phyloP scores from a whole-genome alignment of 1,140 invertebrate species.

The Ips nitidus region DNA sequence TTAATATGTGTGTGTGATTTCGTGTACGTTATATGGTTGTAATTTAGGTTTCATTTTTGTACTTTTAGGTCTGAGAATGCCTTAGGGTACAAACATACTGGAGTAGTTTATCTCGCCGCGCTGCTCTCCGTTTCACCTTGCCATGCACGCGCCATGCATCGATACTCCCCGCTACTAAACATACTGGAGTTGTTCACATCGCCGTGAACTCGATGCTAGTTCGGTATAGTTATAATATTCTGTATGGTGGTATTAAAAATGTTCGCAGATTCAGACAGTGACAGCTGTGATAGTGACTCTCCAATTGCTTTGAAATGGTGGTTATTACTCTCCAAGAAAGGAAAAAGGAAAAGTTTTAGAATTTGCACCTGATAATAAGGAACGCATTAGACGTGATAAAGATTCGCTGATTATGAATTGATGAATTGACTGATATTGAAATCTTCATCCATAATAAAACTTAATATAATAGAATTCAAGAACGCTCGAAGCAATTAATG shows the following conservation, averaged over 20 bases:
- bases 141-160: too few relatives aligned
- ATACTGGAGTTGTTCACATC: not conserved
- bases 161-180: not conserved
- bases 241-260: not conserved
- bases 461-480: too few relatives aligned
- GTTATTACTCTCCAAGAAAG: not conserved
- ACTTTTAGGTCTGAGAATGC: too few relatives aligned
- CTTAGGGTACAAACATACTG: too few relatives aligned
- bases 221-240: not conserved
- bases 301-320: not conserved
- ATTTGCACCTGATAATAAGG: conserved; percentile 6
- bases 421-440: too few relatives aligned
- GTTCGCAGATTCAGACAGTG: not conserved
- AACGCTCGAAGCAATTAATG: too few relatives aligned
- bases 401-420: not conserved
- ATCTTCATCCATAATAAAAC: too few relatives aligned
- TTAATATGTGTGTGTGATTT: too few relatives aligned
- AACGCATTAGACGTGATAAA: not conserved
- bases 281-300: conserved; percentile 1
- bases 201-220: not conserved
- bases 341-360: not conserved
- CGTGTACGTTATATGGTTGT: too few relatives aligned
- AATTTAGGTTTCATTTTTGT: too few relatives aligned
- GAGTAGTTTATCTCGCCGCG: too few relatives aligned
- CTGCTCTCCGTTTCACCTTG: too few relatives aligned